Percentiles rank a stretch among this genome's conserved stretches.
These are phyloP conservation scores for Coenobita brevimanus DNA, from an alignment of 1,140 invertebrate species.

Conservation along the genomic window DNA sequence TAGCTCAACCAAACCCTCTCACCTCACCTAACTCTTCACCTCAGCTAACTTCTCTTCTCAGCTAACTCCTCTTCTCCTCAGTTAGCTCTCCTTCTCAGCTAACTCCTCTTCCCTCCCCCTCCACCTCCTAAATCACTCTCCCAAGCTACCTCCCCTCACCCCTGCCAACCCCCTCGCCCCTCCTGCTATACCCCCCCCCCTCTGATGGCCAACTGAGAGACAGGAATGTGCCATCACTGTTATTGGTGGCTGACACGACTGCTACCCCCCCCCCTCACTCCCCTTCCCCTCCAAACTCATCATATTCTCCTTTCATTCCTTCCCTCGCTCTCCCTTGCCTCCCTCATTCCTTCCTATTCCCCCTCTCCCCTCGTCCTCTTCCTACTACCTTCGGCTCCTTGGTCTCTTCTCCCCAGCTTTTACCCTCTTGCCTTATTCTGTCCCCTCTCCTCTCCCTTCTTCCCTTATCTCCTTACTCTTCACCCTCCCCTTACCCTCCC, in stretches of 20 bases:
- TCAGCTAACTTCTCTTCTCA: background rate
- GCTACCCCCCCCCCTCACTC: background rate
- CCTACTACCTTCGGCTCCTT: background rate
- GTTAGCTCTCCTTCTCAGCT: background rate
- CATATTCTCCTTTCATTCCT: background rate
- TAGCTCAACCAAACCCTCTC: too few relatives aligned
- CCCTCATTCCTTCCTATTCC: background rate
- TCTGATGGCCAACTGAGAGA: too few relatives aligned
- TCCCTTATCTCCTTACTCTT: too few relatives aligned
- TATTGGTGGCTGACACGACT: too few relatives aligned
- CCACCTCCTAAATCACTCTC: background rate
- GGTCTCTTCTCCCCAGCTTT: background rate
- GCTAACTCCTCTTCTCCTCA: background rate
- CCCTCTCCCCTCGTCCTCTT: background rate
- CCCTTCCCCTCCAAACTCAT: background rate
- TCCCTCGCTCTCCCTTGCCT: background rate
- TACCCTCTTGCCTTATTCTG: too few relatives aligned
- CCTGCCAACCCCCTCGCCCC: background rate
- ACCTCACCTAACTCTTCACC: too few relatives aligned
- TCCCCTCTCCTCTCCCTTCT: too few relatives aligned
- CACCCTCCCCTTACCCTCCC: too few relatives aligned
- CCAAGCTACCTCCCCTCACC: background rate
- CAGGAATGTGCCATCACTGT: too few relatives aligned
- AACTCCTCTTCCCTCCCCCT: conserved; percentile 1
- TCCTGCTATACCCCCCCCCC: too few relatives aligned